These are phyloP conservation scores for Patiria pectinifera DNA, from an alignment of 53 echinoderm and acorn worm genomes.

Conservation along the genomic window DNA sequence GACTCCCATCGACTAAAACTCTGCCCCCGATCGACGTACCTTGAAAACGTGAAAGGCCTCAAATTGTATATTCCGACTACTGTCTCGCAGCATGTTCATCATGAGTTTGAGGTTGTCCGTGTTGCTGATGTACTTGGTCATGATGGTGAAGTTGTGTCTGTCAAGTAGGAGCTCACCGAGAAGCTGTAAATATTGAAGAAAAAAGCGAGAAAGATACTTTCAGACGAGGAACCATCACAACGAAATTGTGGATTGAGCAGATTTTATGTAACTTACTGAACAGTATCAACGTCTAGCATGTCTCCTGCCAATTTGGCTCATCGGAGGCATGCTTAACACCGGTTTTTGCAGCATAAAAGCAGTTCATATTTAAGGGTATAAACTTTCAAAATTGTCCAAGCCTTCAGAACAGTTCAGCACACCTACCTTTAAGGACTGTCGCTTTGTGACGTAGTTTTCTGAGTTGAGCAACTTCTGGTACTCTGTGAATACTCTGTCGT, in stretches of 20 bases:
- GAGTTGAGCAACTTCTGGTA: conserved; percentile 91
- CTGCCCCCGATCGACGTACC: conserved; percentile 61
- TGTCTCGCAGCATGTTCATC: conserved; percentile 97
- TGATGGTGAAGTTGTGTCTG: conserved; percentile 96
- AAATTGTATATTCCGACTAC: conserved; percentile 98
- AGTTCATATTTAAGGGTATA: too few species aligned
- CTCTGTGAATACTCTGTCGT: conserved; percentile 77
- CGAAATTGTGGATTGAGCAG: background rate
- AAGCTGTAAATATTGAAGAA: conserved; percentile 59
- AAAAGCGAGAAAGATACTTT: background rate
- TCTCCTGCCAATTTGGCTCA: too few species aligned
- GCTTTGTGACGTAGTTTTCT: conserved; percentile 93
- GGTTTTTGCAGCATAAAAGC: too few species aligned
- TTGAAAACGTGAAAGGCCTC: conserved; percentile 99
- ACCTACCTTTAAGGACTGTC: conserved; percentile 96
- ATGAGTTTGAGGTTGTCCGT: conserved; percentile 97
- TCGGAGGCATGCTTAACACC: background rate
- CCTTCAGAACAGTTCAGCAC: background rate
- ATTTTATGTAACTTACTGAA: background rate
- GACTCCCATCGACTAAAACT: background rate
- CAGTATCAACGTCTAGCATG: too few species aligned
- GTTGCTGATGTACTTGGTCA: conserved; percentile 99
- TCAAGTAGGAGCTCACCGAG: conserved; percentile 97
- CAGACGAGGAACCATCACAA: background rate
- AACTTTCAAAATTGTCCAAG: too few species aligned